These are phyloP conservation scores for Eupeodes latifasciatus DNA, from an alignment of 2,888 invertebrate species.

Conservation along the genomic window DNA sequence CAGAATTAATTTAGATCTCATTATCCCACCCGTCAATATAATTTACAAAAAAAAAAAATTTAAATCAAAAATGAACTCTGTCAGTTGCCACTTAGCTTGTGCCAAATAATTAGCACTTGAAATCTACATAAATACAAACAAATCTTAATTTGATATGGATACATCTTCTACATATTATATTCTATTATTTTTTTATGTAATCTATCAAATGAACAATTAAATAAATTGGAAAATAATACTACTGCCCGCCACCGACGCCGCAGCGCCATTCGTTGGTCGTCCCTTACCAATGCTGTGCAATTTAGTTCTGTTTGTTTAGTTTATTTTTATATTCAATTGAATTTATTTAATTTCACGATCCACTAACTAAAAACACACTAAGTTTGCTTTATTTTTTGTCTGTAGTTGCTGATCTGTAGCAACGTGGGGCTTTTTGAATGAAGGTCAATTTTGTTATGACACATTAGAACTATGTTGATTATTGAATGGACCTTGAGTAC, in stretches of 20 bases:
- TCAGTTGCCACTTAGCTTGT: constrained; percentile 14
- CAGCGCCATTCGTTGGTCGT: background rate
- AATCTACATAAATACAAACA: background rate
- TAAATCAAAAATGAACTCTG: constrained; percentile 24
- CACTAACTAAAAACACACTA: constrained; percentile 41
- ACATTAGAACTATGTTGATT: constrained; percentile 68
- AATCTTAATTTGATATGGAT: background rate
- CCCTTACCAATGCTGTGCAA: background rate
- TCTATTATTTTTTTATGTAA: background rate
- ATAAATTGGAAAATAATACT: constrained; percentile 31
- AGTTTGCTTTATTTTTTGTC: constrained; percentile 13
- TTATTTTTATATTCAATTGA: constrained; percentile 24
- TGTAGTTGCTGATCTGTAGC: constrained; percentile 13
- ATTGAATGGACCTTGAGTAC: constrained; percentile 63
- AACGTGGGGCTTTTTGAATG: constrained; percentile 13
- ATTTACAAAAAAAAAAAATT: too few species aligned
- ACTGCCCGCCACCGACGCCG: too few species aligned
- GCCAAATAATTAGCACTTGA: constrained; percentile 51
- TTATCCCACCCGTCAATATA: too few species aligned
- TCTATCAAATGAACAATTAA: constrained; percentile 6
- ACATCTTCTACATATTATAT: background rate
- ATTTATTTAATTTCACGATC: constrained; percentile 21
- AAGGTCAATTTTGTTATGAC: constrained; percentile 67
- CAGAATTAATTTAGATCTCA: background rate
- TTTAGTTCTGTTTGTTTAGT: background rate